Conservation (phyloP, 2,797 vertebrate species). For the Myioborus miniatus region DNA sequence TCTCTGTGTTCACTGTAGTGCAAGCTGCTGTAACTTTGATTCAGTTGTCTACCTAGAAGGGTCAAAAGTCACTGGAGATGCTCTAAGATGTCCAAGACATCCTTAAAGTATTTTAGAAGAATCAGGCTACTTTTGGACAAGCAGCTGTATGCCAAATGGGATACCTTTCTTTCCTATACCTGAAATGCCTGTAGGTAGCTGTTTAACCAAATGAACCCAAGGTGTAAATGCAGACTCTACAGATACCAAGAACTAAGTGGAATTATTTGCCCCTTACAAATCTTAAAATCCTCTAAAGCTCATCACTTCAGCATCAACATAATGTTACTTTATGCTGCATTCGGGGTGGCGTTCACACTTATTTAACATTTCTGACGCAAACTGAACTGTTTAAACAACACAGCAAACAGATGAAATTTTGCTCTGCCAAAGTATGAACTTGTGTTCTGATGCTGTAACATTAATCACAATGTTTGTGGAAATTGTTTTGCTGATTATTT, state of each 20-base stretch:
- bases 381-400: neutral
- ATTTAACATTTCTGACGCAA: neutral
- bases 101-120: neutral
- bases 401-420: neutral
- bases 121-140: neutral
- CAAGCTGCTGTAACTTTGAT: neutral
- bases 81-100: neutral
- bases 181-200: neutral
- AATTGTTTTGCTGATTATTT: neutral
- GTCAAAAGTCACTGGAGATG: neutral
- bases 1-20: neutral
- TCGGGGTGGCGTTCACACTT: accelerated
- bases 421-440: neutral
- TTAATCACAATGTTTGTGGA: neutral
- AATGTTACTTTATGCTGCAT: neutral
- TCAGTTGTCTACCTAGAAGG: neutral
- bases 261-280: neutral
- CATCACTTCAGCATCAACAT: neutral
- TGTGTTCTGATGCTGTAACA: neutral
- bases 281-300: neutral
- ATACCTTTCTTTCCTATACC: accelerated
- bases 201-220: neutral
- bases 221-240: neutral
- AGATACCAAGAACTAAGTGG: neutral
- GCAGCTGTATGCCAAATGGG: neutral